phyloP scores from a whole-genome alignment of 2,888 invertebrate genomes.

The Chaitophorus viminalis region DNA sequence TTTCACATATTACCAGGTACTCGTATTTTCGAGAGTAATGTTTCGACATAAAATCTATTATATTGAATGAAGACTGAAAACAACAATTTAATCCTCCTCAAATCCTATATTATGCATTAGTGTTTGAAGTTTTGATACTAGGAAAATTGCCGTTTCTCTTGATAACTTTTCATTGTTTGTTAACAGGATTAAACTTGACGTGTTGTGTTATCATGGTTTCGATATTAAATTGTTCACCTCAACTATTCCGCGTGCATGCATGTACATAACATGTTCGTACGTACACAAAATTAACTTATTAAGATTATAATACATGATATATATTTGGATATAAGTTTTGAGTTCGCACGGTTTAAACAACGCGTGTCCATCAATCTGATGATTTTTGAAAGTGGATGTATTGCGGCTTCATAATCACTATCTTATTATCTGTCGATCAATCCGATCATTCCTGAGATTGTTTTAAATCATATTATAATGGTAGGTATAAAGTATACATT shows the following conservation, averaged over 20 bases:
- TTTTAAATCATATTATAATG: too few relatives aligned
- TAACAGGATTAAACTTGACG: conserved; percentile 7
- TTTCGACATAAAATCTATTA: too few relatives aligned
- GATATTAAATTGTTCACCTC: neutral
- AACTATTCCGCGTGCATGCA: neutral
- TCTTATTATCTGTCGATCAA: too few relatives aligned
- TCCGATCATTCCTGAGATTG: too few relatives aligned
- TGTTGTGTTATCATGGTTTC: neutral
- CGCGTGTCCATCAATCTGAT: neutral
- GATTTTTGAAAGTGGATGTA: neutral
- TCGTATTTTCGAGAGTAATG: too few relatives aligned
- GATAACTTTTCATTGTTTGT: conserved; percentile 19
- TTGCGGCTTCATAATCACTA: too few relatives aligned
- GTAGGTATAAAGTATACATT: too few relatives aligned
- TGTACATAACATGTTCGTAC: neutral
- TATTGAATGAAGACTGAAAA: too few relatives aligned
- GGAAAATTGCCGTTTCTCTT: neutral
- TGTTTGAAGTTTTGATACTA: neutral
- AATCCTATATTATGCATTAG: neutral
- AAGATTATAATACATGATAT: neutral
- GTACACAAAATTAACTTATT: conserved; percentile 1
- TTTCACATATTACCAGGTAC: too few relatives aligned
- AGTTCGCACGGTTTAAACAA: neutral
- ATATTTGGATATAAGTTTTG: neutral
- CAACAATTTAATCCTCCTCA: too few relatives aligned